Base-by-base conservation (phyloP, 1,140 invertebrate species). In the Popillia japonica region DNA sequence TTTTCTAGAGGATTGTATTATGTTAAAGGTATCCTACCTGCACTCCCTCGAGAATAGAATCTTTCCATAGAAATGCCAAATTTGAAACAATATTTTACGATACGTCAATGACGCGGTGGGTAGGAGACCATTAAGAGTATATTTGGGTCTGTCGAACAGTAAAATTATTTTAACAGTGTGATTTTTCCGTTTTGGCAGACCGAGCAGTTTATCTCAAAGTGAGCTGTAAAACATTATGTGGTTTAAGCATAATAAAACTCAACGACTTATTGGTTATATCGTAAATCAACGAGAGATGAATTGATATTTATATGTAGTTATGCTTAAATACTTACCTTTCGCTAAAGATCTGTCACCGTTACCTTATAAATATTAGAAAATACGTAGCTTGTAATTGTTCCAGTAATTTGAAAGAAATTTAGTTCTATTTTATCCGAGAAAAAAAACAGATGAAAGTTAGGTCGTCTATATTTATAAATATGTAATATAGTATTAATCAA, bases 11-110 rank as follows among this genome's bases (percentile, higher is more conserved):
- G 40, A 74, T 74, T 74, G 17, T 44, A 74, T 74, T 74, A 74
- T 74, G 34, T 34, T 27, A 10, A 74, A 9, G 61, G 22, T 34
- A 68, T 27, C 9, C 34, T 74, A 74, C 72, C 72, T 74, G 72
- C 72, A 10, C 9, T 34, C 61, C 61, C 17, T 34, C 6, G 61
- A 41, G 9, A 41, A 74, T 20, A 34, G 17, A 74, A 74, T 74
- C 40, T 74, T 74, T 68, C 9, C 72, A 40, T 17, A 41, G 34
- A 42, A 74, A 74, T 44, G 34, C 41, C 72, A 40, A 74, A 41
- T 41, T 41, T 74, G 17, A 41, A 74, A 74, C 72, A 74, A 74
- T 74, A 74, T 74, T 74, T 74, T 44, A 74, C 40, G 72, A 44
- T 22, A 74, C 41, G 72, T 41, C 72, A 74, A 41, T 74, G 11